phyloP scores from a whole-genome alignment of 2,113 vertebrate genomes.

The Sclerurus mexicanus region DNA sequence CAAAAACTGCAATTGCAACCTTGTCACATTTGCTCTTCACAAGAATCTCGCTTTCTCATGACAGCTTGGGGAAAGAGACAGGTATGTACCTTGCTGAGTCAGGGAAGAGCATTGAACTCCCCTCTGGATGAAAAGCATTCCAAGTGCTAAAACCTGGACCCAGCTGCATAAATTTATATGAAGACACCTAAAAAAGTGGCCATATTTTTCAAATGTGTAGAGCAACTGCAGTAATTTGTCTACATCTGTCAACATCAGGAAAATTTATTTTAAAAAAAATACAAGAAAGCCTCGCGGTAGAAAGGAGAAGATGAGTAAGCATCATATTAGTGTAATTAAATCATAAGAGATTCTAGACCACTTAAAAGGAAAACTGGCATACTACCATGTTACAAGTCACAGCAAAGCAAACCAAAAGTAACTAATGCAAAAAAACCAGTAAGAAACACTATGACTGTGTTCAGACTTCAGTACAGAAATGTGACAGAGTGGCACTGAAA shows the following conservation, averaged over 20 bases:
- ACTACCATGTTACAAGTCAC: neutral
- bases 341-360: neutral
- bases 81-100: neutral
- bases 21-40: neutral
- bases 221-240: neutral
- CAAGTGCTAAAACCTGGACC: neutral
- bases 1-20: neutral
- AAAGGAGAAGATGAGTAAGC: neutral
- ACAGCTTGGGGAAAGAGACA: neutral
- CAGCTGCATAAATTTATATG: neutral
- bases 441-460: neutral
- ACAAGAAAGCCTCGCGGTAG: neutral
- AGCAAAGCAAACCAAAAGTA: neutral
- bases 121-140: neutral
- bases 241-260: neutral
- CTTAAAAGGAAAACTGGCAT: conserved; percentile 3
- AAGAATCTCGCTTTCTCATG: neutral
- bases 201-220: neutral
- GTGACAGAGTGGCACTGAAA: neutral
- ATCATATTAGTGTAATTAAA: neutral
- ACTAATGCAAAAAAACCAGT: neutral
- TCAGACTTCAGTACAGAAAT: neutral
- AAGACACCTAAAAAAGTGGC: neutral
- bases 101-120: neutral
- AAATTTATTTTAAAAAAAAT: neutral